Evolutionary conservation across 2,888 invertebrate genomes (phyloP), one percentile per base, ranked within the genome.

Genomic region (Erebia palarica): DNA sequence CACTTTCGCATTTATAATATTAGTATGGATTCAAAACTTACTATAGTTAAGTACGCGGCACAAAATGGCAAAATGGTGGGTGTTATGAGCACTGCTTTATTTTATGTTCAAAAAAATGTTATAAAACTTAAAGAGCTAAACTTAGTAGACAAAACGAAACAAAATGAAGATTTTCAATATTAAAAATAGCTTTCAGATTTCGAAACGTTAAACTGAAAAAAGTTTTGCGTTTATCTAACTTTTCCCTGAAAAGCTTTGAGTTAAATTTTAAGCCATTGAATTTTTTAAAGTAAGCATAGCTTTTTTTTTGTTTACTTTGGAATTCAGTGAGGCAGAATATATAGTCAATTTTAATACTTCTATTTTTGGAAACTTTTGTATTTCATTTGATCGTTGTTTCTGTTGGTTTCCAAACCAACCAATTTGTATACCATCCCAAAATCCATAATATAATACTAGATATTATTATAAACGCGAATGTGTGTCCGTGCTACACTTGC

Each of bases 161-260:
- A 10, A 13, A 51, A 49, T 36, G 1, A 5, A 51, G 27, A 1
- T 18, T 51, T 21, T 27, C 27, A 65, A 65, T 65, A 64, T 57
- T 49, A 58, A 64, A 69, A 58, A 64, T 57, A 44, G 36, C 69
- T 58, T 64, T 58, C 8, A 42, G 49, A 42, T 65, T 65, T 60
- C 8, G 10, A 70, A 57, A 51, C 44, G 47, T 59, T 65, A 65
- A 65, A 65, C 65, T 70, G 16, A 47, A 60, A 65, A 70, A 70
- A 65, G 44, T 65, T 70, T 70, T 51, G 1, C 44, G 59, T 70
- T 65, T 65, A 53, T 16, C 65, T 70, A 64, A 64, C 57, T 69
- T 53, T 68, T 69, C 58, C 47, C 58, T 57, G 49, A 57, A 64
- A 51, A 18, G 58, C 63, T 63, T 21, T 3, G 58, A 57, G 64